Evolutionary conservation across 2,888 invertebrate species (phyloP).

Genomic region (Brachypalpus laphriformis): DNA sequence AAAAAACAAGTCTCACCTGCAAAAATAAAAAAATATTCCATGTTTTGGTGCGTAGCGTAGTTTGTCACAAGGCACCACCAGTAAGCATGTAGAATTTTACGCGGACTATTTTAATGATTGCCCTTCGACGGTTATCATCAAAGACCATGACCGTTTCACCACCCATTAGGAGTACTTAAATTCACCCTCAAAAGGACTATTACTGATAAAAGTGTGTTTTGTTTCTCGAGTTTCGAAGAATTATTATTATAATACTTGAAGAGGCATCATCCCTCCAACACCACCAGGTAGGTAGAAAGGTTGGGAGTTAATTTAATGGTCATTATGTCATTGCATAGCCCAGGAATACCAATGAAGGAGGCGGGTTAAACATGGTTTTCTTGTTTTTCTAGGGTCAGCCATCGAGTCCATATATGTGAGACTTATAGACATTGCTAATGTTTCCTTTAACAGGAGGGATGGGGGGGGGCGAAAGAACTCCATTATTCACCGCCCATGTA

Average conservation of each 20-base stretch:
- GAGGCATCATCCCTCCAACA: background rate
- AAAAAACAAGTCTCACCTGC: conserved; percentile 13
- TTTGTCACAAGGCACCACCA: background rate
- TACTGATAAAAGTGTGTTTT: conserved; percentile 56
- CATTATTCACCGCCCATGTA: conserved; percentile 59
- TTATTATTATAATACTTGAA: background rate
- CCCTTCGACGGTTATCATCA: conserved; percentile 55
- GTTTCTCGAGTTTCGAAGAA: conserved; percentile 18
- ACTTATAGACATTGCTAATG: conserved; percentile 53
- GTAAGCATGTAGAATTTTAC: conserved; percentile 41
- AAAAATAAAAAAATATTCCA: background rate
- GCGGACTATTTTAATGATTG: conserved; percentile 58
- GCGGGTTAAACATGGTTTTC: background rate
- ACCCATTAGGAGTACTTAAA: conserved; percentile 66
- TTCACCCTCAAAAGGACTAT: conserved; percentile 44
- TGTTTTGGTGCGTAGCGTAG: background rate
- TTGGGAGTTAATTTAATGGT: conserved; percentile 57
- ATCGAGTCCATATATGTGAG: conserved; percentile 32
- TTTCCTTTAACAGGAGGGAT: conserved; percentile 36
- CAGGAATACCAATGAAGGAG: conserved; percentile 40
- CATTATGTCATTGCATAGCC: conserved; percentile 67
- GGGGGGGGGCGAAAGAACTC: no score
- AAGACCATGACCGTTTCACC: conserved; percentile 66
- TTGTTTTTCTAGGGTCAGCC: background rate
- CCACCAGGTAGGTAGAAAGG: background rate